Base-by-base conservation (phyloP, 1,140 invertebrate genomes). In the Lamellibrachia luymesi region DNA sequence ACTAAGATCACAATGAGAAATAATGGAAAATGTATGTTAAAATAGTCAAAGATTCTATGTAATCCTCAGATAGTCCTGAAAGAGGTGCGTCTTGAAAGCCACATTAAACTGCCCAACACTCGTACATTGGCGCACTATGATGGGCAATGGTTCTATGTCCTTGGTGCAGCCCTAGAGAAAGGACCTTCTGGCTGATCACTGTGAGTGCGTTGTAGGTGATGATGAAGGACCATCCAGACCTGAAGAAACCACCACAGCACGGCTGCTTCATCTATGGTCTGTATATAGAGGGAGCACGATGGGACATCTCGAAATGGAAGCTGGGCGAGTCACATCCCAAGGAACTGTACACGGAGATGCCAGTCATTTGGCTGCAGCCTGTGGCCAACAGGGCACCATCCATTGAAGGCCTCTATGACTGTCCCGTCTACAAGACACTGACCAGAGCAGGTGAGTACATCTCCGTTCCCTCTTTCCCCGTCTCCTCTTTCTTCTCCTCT, bases 381-480 rank as follows among this genome's bases (percentile, higher is more conserved):
- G 94, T 94, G 17, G 94, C 95, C 38, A 96, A 96, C 93, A 94
- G 96, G 64, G 95, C 95, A 90, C 89, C 93, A 27, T 94, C 95
- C 13, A 93, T 93, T 5, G 92, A 92, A 27, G 96, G 96, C 0
- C 94, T 96, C 52, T 96, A 96, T 92, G 95, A 96, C 17, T 96
- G 96, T 93, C 96, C 96, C 25, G 96, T 96, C 22, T 96, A 96
- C 93, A 96, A 96, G 93, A 96, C 96, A 90, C 95, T 96, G 50
- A 96, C 96, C 25, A 94, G 96, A 95, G 96, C 96, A 92, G 96
- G 96, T 96, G 49, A 27, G 27, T 90, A 50, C 49, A 50, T 90
- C 27, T 13, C 17, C 91, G 5, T 49, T 93, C n/a, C 17, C 49
- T 80, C 80, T 92, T 49, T 80, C 64, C 38, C 2, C 1, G 13